These are phyloP conservation scores for Parnassius orleans DNA, from an alignment of 2,888 invertebrate species.

Conservation along the genomic window DNA sequence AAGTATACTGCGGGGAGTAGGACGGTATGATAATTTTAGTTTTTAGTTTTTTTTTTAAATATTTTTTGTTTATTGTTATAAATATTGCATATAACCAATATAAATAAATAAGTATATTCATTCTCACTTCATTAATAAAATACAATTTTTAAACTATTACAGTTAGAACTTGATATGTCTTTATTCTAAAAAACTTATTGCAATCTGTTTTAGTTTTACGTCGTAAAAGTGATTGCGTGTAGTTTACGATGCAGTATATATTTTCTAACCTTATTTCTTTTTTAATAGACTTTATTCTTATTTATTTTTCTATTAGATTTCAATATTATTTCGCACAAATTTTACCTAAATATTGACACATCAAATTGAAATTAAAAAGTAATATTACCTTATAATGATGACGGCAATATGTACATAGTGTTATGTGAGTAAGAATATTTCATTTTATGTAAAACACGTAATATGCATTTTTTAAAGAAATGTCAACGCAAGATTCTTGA, in stretches of 20 bases:
- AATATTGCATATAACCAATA: too few relatives aligned
- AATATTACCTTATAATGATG: slow-evolving; percentile 10
- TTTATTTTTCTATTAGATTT: neutral
- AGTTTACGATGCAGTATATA: slow-evolving; percentile 20
- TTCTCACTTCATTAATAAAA: too few relatives aligned
- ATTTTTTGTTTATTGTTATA: too few relatives aligned
- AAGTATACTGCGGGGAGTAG: too few relatives aligned
- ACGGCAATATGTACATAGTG: slow-evolving; percentile 21
- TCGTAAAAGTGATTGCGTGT: slow-evolving; percentile 18
- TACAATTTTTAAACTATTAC: too few relatives aligned
- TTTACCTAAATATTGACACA: neutral
- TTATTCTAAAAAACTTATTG: slow-evolving; percentile 8
- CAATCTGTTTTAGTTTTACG: slow-evolving; percentile 18
- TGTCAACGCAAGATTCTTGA: too few relatives aligned
- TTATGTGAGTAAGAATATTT: slow-evolving; percentile 16
- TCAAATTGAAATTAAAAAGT: neutral
- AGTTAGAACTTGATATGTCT: too few relatives aligned
- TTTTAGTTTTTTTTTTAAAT: too few relatives aligned
- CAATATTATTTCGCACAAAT: neutral
- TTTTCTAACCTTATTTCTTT: neutral
- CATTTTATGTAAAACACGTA: neutral
- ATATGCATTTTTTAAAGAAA: too few relatives aligned
- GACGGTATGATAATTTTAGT: too few relatives aligned
- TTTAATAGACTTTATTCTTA: neutral
- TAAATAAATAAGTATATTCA: too few relatives aligned